Evolutionary conservation across 1,140 invertebrate species (phyloP), one percentile per base, ranked within the genome.

Genomic region (Habropoda laboriosa): DNA sequence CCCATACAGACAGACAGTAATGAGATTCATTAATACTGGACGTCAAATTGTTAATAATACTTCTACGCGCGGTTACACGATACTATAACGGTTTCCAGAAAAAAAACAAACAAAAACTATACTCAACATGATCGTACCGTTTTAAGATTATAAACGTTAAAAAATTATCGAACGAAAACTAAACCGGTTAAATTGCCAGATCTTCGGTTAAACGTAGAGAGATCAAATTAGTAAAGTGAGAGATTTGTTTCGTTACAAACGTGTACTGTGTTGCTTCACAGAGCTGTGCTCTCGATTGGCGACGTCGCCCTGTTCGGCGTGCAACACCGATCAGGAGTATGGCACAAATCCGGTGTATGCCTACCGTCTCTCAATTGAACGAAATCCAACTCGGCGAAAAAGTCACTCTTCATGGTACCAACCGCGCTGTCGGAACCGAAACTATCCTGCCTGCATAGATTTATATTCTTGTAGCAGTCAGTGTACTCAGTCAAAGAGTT

Each of bases 381-480:
- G 10, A 92, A 90, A 86, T 93, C 92, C 13, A 93, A 81, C 10
- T 93, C 92, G 3, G 90, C 89, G 58, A 93, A 93, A 67, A 93
- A 92, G 72, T 93, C 92, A 58, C 92, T 93, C 53, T 89, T 92
- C 92, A 93, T 93, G 1, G 92, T 93, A 8, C 92, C 92, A 3
- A 93, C 90, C 6, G 92, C 92, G 42, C 92, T 93, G 32, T 93
- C 92, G 0, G 89, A 89, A 42, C 91, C 91, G 32, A 93, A 93
- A 60, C 92, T 93, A 58, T 92, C 91, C 42, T 92, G 91, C 8
- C 92, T 88, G 35, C 88, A 89, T 10, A 93, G 61, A 71, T 90
- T 87, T 27, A 82, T 53, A 4, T 64, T 80, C 58, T 92, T 90
- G 38, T 88, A 92, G 70, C 88, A 92, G 3, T 81, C 79, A 0